Evolutionary conservation across 2,888 invertebrate genomes (phyloP).

Genomic region (Globia sparganii): DNA sequence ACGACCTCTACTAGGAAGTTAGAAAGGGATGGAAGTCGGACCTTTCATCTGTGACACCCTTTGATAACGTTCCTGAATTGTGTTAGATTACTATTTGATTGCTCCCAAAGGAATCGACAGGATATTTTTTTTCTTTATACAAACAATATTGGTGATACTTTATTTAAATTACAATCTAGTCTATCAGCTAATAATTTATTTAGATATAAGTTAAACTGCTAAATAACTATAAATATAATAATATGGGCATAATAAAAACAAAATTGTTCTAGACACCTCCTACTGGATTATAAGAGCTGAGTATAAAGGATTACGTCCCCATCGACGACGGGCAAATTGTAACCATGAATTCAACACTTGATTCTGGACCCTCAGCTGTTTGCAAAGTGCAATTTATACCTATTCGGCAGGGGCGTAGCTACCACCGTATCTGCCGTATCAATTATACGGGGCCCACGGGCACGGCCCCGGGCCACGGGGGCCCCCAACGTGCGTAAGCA

Average conservation of each 20-base stretch:
- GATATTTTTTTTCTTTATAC: neutral
- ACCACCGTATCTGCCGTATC: too few relatives aligned
- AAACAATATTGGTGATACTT: neutral
- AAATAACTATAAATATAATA: neutral
- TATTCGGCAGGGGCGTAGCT: too few relatives aligned
- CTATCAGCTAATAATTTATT: neutral
- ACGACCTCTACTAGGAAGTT: conserved; percentile 17
- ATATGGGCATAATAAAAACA: neutral
- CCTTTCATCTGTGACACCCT: conserved; percentile 21
- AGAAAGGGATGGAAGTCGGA: conserved; percentile 22
- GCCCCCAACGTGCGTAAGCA: too few relatives aligned
- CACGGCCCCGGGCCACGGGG: too few relatives aligned
- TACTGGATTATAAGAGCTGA: neutral
- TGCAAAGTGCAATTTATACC: neutral
- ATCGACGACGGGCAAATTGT: neutral
- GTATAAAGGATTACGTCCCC: neutral
- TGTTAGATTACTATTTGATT: neutral
- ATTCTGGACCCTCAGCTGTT: neutral
- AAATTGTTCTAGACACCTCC: neutral
- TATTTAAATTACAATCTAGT: neutral
- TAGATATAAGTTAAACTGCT: neutral
- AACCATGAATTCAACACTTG: neutral
- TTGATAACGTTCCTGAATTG: neutral
- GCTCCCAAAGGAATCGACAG: neutral
- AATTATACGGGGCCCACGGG: too few relatives aligned